Percentiles rank a stretch among this genome's conserved stretches.
phyloP scores from a whole-genome alignment of 1,140 invertebrate species.

The Plectus sambesii region DNA sequence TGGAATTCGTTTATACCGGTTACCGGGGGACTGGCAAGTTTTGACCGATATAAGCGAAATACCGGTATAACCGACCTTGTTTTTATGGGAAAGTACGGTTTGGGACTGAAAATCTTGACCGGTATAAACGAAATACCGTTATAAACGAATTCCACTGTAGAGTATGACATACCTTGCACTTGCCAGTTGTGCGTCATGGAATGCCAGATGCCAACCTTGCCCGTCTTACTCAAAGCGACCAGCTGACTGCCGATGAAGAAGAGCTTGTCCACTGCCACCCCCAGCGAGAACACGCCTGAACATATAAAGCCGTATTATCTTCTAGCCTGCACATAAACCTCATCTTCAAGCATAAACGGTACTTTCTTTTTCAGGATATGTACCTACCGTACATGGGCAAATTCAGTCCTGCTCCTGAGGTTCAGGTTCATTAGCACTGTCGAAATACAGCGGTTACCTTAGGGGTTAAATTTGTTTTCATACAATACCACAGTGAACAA shows the following conservation, averaged over 20 bases:
- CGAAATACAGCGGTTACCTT: neutral
- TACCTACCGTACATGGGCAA: constrained; percentile 10
- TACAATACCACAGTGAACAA: no score
- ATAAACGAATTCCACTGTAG: no score
- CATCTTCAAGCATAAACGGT: no score
- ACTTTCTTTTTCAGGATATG: constrained; percentile 18
- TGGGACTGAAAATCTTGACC: no score
- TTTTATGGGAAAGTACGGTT: no score
- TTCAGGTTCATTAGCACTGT: neutral
- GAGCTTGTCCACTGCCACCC: constrained; percentile 80
- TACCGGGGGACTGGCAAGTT: no score
- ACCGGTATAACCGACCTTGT: constrained; percentile 3
- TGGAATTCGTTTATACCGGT: no score
- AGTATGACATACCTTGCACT: constrained; percentile 45
- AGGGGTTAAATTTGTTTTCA: no score
- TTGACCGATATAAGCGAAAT: no score
- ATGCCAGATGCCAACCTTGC: constrained; percentile 98
- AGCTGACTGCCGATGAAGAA: constrained; percentile 94
- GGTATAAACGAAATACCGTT: no score
- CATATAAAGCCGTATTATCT: neutral
- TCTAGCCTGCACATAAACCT: neutral
- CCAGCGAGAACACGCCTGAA: constrained; percentile 22
- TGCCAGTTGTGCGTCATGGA: constrained; percentile 93
- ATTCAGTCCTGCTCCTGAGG: neutral
- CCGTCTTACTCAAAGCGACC: constrained; percentile 77